Evolutionary conservation across 2,113 vertebrate species (phyloP).

Genomic region (Garra rufa): DNA sequence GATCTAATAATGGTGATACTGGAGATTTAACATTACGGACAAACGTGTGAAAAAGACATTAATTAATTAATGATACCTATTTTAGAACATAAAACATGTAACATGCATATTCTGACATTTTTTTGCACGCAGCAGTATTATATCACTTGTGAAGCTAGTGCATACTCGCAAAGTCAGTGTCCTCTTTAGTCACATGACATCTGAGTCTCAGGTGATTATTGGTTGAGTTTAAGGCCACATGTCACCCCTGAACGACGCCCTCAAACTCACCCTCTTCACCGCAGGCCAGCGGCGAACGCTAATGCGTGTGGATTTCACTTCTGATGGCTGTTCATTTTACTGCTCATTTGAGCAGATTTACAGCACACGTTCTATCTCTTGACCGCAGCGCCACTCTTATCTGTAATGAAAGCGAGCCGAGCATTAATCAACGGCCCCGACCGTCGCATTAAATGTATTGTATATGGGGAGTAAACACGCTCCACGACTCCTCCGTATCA

Average conservation of each 20-base stretch:
- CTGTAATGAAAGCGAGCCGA: slow-evolving; percentile 99
- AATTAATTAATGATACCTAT: not conserved
- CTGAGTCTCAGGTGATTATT: not conserved
- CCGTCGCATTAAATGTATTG: slow-evolving; percentile 99
- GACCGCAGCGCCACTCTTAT: slow-evolving; percentile 99
- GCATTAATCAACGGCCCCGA: slow-evolving; percentile 99
- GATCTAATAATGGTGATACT: no score
- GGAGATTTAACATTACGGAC: no score
- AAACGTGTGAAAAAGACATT: no score
- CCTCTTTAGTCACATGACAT: not conserved
- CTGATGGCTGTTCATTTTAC: slow-evolving; percentile 99
- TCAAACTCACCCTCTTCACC: slow-evolving; percentile 71
- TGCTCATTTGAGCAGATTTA: slow-evolving; percentile 99
- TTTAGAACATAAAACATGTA: not conserved
- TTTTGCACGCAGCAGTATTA: not conserved
- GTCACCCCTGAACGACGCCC: not conserved
- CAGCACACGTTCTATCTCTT: slow-evolving; percentile 97
- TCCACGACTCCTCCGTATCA: slow-evolving; percentile 91
- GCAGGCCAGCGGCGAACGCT: slow-evolving; percentile 89
- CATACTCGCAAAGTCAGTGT: no score
- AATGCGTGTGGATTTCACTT: slow-evolving; percentile 99
- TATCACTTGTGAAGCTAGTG: not conserved
- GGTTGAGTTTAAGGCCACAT: not conserved
- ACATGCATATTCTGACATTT: not conserved
- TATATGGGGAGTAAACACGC: slow-evolving; percentile 99